Percentiles rank a stretch among this genome's conserved stretches.
Evolutionary conservation across 1,140 invertebrate species (phyloP).

Genomic region (Drosophila sechellia): DNA sequence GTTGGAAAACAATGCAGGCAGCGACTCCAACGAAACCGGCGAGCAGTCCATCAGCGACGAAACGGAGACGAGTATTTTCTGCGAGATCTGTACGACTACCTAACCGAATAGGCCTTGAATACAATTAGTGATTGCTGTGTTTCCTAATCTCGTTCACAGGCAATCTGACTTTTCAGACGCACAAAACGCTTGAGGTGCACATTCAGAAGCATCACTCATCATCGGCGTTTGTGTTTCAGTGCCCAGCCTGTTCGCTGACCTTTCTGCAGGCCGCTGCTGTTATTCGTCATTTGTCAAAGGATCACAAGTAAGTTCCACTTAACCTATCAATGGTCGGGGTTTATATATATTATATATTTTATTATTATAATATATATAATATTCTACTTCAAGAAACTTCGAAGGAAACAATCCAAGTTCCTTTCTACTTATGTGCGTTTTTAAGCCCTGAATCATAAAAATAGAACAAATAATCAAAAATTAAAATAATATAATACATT

Average conservation of each 20-base stretch:
- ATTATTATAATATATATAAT: neutral
- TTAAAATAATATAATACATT: too few relatives aligned
- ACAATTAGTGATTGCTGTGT: slow-evolving; percentile 21
- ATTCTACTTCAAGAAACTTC: too few relatives aligned
- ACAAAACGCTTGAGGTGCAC: slow-evolving; percentile 89
- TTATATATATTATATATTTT: neutral
- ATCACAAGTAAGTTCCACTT: slow-evolving; percentile 86
- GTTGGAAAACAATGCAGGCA: slow-evolving; percentile 75
- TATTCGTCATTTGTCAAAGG: slow-evolving; percentile 89
- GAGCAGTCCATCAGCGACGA: slow-evolving; percentile 68
- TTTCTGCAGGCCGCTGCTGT: slow-evolving; percentile 90
- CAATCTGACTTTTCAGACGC: slow-evolving; percentile 88
- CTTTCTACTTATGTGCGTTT: too few relatives aligned
- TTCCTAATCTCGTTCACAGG: slow-evolving; percentile 80
- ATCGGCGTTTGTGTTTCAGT: slow-evolving; percentile 88
- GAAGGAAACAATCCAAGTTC: too few relatives aligned
- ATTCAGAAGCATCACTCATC: slow-evolving; percentile 89
- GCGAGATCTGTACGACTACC: slow-evolving; percentile 64
- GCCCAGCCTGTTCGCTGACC: slow-evolving; percentile 88
- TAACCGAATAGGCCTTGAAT: slow-evolving; percentile 25
- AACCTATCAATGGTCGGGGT: too few relatives aligned
- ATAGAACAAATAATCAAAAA: too few relatives aligned
- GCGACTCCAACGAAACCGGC: slow-evolving; percentile 56
- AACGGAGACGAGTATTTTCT: slow-evolving; percentile 64
- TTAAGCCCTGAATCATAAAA: too few relatives aligned